Base-by-base conservation (phyloP, 2,888 invertebrate species). In the Cyrtodaria siliqua region DNA sequence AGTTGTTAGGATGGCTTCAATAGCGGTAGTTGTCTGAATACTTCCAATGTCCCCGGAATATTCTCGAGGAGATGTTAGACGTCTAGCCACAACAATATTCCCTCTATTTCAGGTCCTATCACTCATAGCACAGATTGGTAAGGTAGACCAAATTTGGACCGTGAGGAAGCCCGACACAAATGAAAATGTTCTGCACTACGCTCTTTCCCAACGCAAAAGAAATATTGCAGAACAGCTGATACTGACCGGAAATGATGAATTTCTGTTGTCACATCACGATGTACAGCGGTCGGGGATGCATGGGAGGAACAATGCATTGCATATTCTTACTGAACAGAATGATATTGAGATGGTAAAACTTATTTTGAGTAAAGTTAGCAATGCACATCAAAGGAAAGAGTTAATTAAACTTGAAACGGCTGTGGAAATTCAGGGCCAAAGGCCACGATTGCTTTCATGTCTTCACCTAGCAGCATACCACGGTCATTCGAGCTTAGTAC, bases 371-470 rank as follows among this genome's bases (percentile, higher is more conserved):
- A 76, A 57, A 57, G 24, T 84, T 9, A 47, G 24, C 4, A 62
- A 66, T 14, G 52, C 49, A n/a, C 66, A 78, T 3, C 55, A 60
- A 2, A 61, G 70, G 8, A 42, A 79, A 38, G 42, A 71, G 27
- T 56, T 85, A 2, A 75, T 88, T 29, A 74, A 69, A 20, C 68
- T 82, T 40, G 89, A 89, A 71, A 88, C 87, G 3, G 86, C 85
- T 2, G 82, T 87, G 27, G 88, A 90, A 50, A 86, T 91, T 53
- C 80, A 79, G 44, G 92, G 92, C 26, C 92, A 92, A 77, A 80
- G 92, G 69, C 91, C 88, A 47, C 74, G 91, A 44, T 83, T 86
- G 20, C 83, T 90, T 27, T 83, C 89, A 0, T 87, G 87, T 73
- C 76, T 89, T n/a, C 89, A 88, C 66, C 78, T 90, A 26, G 90